These are phyloP conservation scores for Pitta sordida DNA, from an alignment of 2,113 vertebrate genomes.

Conservation along the genomic window DNA sequence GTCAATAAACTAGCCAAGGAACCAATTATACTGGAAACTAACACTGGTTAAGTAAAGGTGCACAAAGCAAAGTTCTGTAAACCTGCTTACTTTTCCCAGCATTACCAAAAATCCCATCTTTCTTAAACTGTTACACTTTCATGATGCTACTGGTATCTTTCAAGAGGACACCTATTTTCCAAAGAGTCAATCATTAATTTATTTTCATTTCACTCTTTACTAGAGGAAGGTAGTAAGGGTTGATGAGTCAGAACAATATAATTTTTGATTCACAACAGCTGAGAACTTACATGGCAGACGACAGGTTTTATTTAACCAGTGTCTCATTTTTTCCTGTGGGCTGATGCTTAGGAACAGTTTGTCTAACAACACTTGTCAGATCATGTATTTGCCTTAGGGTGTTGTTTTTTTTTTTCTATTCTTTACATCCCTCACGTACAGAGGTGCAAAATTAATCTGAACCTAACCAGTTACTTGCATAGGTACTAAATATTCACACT, in stretches of 20 bases:
- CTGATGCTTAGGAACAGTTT: conserved; percentile 1
- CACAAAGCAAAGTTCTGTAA: not conserved
- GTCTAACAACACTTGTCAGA: not conserved
- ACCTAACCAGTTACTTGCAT: not conserved
- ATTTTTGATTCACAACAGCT: conserved; percentile 27
- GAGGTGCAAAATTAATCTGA: not conserved
- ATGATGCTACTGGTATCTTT: fast-evolving
- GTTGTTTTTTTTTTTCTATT: not conserved
- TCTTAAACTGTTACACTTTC: not conserved
- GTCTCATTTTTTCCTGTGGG: conserved; percentile 7
- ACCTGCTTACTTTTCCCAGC: not conserved
- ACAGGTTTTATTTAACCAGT: conserved; percentile 13
- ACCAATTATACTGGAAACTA: not conserved
- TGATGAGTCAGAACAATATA: not conserved
- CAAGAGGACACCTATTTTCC: not conserved
- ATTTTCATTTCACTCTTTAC: not conserved
- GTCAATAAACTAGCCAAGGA: not conserved
- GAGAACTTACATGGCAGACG: not conserved
- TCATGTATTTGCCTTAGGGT: not conserved
- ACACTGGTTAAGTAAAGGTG: not conserved
- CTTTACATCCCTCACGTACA: not conserved
- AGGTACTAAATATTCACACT: not conserved
- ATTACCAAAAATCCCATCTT: not conserved
- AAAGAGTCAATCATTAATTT: not conserved
- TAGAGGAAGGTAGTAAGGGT: not conserved